Base-by-base conservation (phyloP, 1,140 invertebrate species). In the Drosophila repleta region DNA sequence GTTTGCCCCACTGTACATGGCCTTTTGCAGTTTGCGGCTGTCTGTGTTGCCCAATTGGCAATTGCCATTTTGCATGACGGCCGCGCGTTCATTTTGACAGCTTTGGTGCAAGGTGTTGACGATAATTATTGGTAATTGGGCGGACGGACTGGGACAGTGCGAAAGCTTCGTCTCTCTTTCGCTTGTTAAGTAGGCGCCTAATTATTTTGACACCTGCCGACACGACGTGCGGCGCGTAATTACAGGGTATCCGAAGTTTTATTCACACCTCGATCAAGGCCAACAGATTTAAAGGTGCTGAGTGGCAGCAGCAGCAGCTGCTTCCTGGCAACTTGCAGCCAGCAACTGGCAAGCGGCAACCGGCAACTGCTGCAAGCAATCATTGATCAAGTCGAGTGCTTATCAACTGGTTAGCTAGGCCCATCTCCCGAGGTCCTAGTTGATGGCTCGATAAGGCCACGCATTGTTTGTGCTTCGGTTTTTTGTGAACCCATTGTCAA, bases 121-220 rank as follows among this genome's bases (percentile, higher is more conserved):
- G 84, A 88, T 88, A 88, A 88, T 88, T 87, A 89, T 63, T 66
- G 53, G 73, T 88, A 88, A 88, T 88, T 83, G 83, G 29, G 51
- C 35, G 18, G 64, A 43, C 37, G 26, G 56, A 56, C 56, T 37
- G 51, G 26, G 56, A 56, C 56, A 46, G 51, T n/a, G 39, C 52
- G 58, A 74, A 85, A 82, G 68, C 78, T 81, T 43, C 26, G 20
- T 15, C 39, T 43, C 10, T 37, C 18, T 18, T 6, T 49, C 13
- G n/a, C 15, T 39, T 32, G 55, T 52, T 74, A 83, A 83, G 79
- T 88, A 88, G 83, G 83, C 83, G 84, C 83, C 83, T 88, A 88
- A 88, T 88, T 88, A 88, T 88, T 88, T 88, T 88, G 83, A 88
- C 83, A 88, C 83, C 83, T 88, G 83, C 83, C 65, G 64, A 58